Evolutionary conservation across 2,797 vertebrate species (phyloP).

Genomic region (Distichodus sexfasciatus): DNA sequence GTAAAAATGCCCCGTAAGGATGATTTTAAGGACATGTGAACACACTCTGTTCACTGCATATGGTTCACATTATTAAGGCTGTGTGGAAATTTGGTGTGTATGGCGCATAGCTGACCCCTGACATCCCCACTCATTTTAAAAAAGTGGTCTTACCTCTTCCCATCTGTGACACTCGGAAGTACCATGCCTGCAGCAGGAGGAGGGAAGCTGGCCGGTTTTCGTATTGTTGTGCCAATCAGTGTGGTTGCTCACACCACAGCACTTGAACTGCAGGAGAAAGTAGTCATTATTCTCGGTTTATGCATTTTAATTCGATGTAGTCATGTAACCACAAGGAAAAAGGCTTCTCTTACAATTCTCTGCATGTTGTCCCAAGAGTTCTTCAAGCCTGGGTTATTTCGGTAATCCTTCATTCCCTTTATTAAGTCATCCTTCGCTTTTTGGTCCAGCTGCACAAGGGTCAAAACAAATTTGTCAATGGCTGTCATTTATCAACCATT

Average conservation of each 20-base stretch:
- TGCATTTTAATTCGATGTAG: too few relatives aligned
- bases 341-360: constrained; percentile 64
- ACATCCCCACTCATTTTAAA: neutral
- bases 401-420: constrained; percentile 67
- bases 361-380: constrained; percentile 77
- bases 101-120: constrained; percentile 8
- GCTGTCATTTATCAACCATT: too few relatives aligned
- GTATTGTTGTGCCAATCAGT: constrained; percentile 73
- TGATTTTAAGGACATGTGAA: neutral
- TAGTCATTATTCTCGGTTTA: neutral
- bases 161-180: constrained; percentile 52
- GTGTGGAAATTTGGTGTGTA: neutral
- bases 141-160: constrained; percentile 67
- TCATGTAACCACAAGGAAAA: neutral
- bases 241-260: constrained; percentile 74
- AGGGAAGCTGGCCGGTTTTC: constrained; percentile 26
- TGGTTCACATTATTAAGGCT: neutral
- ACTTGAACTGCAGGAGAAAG: constrained; percentile 70
- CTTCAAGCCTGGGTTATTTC: constrained; percentile 53
- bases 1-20: neutral
- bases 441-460: constrained; percentile 62
- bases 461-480: too few relatives aligned
- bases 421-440: constrained; percentile 69
- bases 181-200: constrained; percentile 68
- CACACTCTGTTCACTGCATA: neutral